These are phyloP conservation scores for Chaitophorus viminalis DNA, from an alignment of 2,888 invertebrate genomes.

Conservation along the genomic window DNA sequence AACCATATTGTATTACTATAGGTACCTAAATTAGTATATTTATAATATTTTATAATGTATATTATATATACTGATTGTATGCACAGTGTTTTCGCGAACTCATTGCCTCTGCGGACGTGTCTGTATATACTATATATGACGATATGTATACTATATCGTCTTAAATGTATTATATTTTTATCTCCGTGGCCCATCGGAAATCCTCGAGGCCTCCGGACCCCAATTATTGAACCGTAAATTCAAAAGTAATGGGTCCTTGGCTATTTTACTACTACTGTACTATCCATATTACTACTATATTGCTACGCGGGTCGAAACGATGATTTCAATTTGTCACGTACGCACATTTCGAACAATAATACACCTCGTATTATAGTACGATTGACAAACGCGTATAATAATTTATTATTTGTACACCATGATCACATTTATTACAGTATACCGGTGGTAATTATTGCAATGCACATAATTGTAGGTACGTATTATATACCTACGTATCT, in stretches of 20 bases:
- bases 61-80: no score
- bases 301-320: constrained; percentile 2
- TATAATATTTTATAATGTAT: no score
- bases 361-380: not conserved
- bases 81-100: not conserved
- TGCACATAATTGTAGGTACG: no score
- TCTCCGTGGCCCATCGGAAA: not conserved
- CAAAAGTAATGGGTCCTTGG: constrained; percentile 47
- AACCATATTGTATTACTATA: no score
- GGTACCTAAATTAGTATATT: no score
- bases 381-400: not conserved
- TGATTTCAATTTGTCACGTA: constrained; percentile 57
- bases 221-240: constrained; percentile 57
- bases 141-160: no score
- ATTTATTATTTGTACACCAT: no score
- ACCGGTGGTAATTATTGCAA: no score
- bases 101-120: not conserved
- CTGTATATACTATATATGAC: no score
- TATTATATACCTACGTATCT: not conserved
- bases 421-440: no score
- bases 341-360: constrained; percentile 24
- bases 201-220: constrained; percentile 25
- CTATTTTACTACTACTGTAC: not conserved
- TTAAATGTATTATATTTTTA: not conserved
- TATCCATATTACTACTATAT: no score